Evolutionary conservation across 2,113 vertebrate species (phyloP), one percentile per base, ranked within the genome.

Genomic region (Aphelocoma coerulescens): DNA sequence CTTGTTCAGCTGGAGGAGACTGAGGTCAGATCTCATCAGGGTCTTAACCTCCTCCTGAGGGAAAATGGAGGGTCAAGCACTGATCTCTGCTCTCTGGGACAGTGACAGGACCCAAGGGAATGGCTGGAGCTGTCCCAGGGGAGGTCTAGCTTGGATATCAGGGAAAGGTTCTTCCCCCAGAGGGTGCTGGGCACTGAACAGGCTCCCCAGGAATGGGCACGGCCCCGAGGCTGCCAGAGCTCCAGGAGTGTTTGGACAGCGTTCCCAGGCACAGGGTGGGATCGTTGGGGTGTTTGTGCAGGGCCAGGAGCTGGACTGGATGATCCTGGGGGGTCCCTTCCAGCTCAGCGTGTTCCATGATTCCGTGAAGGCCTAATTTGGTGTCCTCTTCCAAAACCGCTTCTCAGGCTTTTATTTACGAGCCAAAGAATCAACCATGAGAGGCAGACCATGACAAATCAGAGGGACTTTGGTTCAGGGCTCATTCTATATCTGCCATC

Each of bases 191-290:
- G 58, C 75, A 57, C 41, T 79, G 58, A 1, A 3, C 35, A 63
- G 49, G 58, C 41, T 72, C 43, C 30, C 21, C 85, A 73, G 30
- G 49, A 49, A 17, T 57, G 35, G 35, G 4, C 35, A 49, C 7
- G 0, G 65, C 58, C 24, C 66, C 1, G 0, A 71, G 1, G 2
- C 48, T 71, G 65, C n/a, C 67, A 51, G 43, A 73, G 59, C 43
- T 80, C 58, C 30, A 51, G 52, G 33, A 67, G 19, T 0, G 1
- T 39, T n/a, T 46, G 61, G 61, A 8, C 32, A 66, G 0, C 0
- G 0, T 8, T 33, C 3, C 7, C 15, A 52, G 22, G 22, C 3
- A 0, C 44, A 67, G 44, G 4, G 3, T 81, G 44, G 23, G 19
- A 12, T 52, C 54, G 3, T 8, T 74, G 87, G 16, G 16, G 28